Conservation (phyloP, 2,113 vertebrate species). For the Lota lota region DNA sequence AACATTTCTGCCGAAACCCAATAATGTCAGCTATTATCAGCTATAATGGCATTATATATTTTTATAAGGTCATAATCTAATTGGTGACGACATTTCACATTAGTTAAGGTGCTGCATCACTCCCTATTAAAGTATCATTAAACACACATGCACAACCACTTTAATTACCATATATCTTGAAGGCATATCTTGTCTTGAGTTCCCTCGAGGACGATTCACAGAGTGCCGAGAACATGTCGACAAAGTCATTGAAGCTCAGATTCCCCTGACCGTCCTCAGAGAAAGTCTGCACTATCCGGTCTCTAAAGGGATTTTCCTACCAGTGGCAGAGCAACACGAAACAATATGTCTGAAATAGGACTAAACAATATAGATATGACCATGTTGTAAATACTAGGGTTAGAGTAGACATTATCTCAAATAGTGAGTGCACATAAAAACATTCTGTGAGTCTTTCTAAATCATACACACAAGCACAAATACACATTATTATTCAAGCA, state of each 20-base stretch:
- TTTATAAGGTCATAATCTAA: too few species aligned
- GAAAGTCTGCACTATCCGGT: constrained; percentile 89
- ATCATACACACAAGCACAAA: neutral
- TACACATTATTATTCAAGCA: neutral
- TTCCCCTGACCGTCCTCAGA: constrained; percentile 89
- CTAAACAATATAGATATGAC: neutral
- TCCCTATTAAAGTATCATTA: too few species aligned
- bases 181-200: constrained; percentile 94
- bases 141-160: too few species aligned
- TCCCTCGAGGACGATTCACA: constrained; percentile 93
- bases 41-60: too few species aligned
- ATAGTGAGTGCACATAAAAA: too few species aligned
- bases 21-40: too few species aligned
- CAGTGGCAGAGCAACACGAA: neutral
- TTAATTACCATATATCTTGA: constrained; percentile 86
- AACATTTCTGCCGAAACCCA: neutral
- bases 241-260: constrained; percentile 94
- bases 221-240: constrained; percentile 97
- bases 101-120: too few species aligned
- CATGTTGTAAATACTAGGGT: too few species aligned
- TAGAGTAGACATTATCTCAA: too few species aligned
- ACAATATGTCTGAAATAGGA: neutral
- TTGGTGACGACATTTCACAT: too few species aligned
- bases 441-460: too few species aligned
- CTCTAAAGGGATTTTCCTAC: constrained; percentile 94